Conservation (phyloP, 2,797 vertebrate genomes). For the Borostomias antarcticus region DNA sequence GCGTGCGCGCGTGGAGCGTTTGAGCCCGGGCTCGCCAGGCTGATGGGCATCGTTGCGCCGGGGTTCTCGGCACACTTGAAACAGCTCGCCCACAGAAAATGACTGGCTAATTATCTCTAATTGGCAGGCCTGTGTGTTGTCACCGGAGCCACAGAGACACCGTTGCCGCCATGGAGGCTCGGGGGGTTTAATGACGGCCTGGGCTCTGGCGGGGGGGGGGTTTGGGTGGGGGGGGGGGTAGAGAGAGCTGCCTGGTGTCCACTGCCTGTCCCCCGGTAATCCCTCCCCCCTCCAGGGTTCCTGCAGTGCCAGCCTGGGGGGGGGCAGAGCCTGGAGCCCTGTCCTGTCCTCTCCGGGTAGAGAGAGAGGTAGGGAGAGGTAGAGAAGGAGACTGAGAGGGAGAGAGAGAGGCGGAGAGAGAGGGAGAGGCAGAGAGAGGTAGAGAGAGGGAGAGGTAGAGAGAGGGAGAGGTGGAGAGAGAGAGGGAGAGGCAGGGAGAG, state of each 20-base stretch:
- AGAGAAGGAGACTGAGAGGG: no score
- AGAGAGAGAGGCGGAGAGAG: constrained; percentile 23
- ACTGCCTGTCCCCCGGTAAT: no score
- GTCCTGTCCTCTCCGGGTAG: no score
- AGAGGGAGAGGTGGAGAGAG: not conserved
- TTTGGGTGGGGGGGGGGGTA: constrained; percentile 66
- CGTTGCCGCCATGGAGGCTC: constrained; percentile 84
- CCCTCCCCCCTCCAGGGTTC: no score
- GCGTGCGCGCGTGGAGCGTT: constrained; percentile 87
- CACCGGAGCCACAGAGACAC: constrained; percentile 88
- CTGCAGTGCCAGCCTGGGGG: no score
- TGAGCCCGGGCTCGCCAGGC: constrained; percentile 89
- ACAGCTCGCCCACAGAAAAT: constrained; percentile 90
- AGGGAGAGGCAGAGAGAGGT: constrained; percentile 13
- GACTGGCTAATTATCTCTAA: constrained; percentile 99
- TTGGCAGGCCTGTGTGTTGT: constrained; percentile 97
- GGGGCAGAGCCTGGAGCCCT: no score
- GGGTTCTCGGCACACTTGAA: constrained; percentile 99
- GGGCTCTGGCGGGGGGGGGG: constrained; percentile 74
- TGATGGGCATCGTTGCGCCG: constrained; percentile 99
- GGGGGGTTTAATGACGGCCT: constrained; percentile 91
- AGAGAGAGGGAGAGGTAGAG: constrained; percentile 14
- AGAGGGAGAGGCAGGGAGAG: no score
- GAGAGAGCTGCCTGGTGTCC: not conserved
- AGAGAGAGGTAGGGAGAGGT: no score